These are phyloP conservation scores for Aleiodes leptofemur DNA, from an alignment of 2,888 invertebrate species.

Conservation along the genomic window DNA sequence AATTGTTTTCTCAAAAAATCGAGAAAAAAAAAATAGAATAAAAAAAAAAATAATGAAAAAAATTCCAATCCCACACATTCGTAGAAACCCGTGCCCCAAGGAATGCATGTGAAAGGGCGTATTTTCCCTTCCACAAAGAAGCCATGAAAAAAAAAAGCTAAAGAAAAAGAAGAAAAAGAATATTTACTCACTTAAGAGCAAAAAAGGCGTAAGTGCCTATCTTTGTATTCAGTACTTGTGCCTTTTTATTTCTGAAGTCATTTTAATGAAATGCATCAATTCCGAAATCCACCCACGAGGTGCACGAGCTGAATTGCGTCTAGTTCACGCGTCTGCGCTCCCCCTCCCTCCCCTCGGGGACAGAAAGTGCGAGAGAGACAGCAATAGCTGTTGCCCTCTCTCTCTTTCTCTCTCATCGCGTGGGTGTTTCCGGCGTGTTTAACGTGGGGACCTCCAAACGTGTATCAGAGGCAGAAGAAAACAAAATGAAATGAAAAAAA, in stretches of 20 bases:
- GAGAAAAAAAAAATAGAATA: background rate
- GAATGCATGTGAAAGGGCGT: constrained; percentile 7
- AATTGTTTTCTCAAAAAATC: too few species aligned
- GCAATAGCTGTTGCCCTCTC: background rate
- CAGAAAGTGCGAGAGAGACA: constrained; percentile 35
- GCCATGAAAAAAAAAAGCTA: background rate
- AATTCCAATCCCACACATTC: constrained; percentile 49
- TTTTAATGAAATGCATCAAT: constrained; percentile 27
- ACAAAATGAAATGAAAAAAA: background rate
- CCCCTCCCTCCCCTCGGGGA: constrained; percentile 12
- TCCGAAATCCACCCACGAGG: constrained; percentile 38
- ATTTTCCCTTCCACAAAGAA: background rate
- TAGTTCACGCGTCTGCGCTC: constrained; percentile 49
- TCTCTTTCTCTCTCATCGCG: constrained; percentile 4
- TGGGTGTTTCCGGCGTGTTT: constrained; percentile 47
- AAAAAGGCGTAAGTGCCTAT: too few species aligned
- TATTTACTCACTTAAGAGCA: too few species aligned
- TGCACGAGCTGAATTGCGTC: constrained; percentile 40
- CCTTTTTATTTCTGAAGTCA: too few species aligned
- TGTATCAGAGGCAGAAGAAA: constrained; percentile 37
- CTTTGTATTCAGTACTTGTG: too few species aligned
- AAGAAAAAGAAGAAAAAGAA: too few species aligned
- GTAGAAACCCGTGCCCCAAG: background rate
- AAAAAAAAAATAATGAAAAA: too few species aligned
- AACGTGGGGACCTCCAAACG: constrained; percentile 43